Evolutionary conservation across 2,888 invertebrate genomes (phyloP).

Genomic region (Melanargia galathea): DNA sequence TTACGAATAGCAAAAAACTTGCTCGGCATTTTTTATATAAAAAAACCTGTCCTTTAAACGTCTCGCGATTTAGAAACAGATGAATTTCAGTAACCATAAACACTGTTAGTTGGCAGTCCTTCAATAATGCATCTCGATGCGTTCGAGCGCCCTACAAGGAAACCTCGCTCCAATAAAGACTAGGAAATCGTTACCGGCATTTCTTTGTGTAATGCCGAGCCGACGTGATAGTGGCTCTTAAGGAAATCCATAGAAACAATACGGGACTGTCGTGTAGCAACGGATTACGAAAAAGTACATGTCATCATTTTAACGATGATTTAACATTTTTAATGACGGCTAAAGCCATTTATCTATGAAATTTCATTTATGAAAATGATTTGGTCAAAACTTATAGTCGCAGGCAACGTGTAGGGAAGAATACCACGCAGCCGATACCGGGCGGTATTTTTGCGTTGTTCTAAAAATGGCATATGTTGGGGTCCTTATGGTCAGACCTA

Average conservation of each 20-base stretch:
- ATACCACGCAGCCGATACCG: too few relatives aligned
- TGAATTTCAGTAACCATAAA: conserved; percentile 30
- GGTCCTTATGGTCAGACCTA: too few relatives aligned
- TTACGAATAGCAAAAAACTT: background rate
- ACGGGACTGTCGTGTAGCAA: conserved; percentile 10
- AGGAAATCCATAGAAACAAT: conserved; percentile 30
- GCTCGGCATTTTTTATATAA: background rate
- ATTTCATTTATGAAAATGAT: too few relatives aligned
- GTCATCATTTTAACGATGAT: too few relatives aligned
- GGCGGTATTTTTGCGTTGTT: too few relatives aligned
- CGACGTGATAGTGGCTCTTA: conserved; percentile 31
- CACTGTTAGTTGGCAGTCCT: conserved; percentile 39
- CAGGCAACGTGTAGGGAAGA: too few relatives aligned
- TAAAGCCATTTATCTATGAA: too few relatives aligned
- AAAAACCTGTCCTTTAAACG: background rate
- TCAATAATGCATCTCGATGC: conserved; percentile 42
- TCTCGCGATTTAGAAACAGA: conserved; percentile 10
- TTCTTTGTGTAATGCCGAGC: conserved; percentile 32
- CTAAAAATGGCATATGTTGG: too few relatives aligned
- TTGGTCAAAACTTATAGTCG: too few relatives aligned
- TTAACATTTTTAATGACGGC: too few relatives aligned
- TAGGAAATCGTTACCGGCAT: conserved; percentile 37
- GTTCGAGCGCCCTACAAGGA: conserved; percentile 35
- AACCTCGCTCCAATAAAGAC: conserved; percentile 38
- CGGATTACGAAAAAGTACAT: background rate